Evolutionary conservation across 2,797 vertebrate species (phyloP).

Genomic region (Chelon auratus): DNA sequence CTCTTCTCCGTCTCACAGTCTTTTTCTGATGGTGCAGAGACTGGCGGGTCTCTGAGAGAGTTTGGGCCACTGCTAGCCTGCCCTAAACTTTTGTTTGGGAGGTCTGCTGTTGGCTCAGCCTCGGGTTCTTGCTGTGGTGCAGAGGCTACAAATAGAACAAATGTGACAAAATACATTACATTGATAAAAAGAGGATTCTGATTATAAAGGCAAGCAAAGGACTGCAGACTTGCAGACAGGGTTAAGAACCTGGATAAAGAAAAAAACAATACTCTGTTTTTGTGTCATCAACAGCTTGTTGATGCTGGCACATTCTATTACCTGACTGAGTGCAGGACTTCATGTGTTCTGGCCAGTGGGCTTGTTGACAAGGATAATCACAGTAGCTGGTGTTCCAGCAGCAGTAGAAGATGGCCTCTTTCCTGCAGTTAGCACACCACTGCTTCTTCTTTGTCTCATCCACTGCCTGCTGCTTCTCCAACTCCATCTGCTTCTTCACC

Average conservation of each 20-base stretch:
- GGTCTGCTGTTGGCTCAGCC: conserved; percentile 87
- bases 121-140: conserved; percentile 96
- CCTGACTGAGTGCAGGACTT: conserved; percentile 99
- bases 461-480: conserved; percentile 95
- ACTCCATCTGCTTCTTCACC: conserved; percentile 95
- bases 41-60: conserved; percentile 85
- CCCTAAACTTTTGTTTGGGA: conserved; percentile 87
- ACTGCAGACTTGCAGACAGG: not conserved
- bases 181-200: conserved; percentile 14
- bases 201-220: conserved; percentile 2
- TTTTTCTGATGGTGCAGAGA: conserved; percentile 86
- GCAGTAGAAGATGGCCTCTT: conserved; percentile 99
- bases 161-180: conserved; percentile 30
- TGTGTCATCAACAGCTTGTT: conserved; percentile 2
- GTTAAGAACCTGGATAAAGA: not conserved
- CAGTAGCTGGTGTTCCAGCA: conserved; percentile 99
- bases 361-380: conserved; percentile 98
- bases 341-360: conserved; percentile 99
- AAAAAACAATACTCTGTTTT: not conserved
- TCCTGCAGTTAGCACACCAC: conserved; percentile 98
- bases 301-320: conserved; percentile 66
- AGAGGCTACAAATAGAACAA: conserved; percentile 84
- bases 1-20: conserved; percentile 88
- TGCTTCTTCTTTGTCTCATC: conserved; percentile 99
- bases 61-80: conserved; percentile 82